phyloP scores from a whole-genome alignment of 2,888 invertebrate species.

The Cheiracanthium punctorium region DNA sequence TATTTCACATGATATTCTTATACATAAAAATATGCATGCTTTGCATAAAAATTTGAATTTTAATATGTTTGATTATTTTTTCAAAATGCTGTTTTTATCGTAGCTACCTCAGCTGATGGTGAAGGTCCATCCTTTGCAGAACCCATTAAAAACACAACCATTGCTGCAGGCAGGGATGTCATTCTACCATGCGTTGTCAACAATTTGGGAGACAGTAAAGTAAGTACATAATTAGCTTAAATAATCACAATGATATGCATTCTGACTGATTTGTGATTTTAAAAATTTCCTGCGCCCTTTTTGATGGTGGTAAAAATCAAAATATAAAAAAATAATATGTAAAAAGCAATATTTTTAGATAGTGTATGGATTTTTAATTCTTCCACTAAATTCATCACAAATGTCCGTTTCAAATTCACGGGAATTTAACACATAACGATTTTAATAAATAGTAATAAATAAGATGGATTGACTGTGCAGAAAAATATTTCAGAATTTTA shows the following conservation, averaged over 20 bases:
- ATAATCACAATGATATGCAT: neutral
- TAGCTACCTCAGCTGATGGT: neutral
- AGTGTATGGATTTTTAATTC: neutral
- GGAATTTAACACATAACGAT: too few relatives aligned
- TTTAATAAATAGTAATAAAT: too few relatives aligned
- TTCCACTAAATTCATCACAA: too few relatives aligned
- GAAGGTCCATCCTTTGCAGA: conserved; percentile 62
- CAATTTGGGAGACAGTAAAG: conserved; percentile 48
- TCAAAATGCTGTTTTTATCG: neutral
- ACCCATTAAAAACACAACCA: conserved; percentile 60
- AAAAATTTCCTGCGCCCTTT: neutral
- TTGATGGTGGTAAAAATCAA: too few relatives aligned
- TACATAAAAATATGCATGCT: too few relatives aligned
- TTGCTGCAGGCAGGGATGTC: conserved; percentile 66
- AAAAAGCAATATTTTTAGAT: neutral
- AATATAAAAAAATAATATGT: neutral
- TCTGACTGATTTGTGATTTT: neutral
- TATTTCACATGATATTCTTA: too few relatives aligned
- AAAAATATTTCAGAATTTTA: too few relatives aligned
- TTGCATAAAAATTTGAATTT: too few relatives aligned
- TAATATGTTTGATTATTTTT: too few relatives aligned
- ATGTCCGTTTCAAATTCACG: too few relatives aligned
- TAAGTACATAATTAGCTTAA: neutral
- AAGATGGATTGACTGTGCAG: too few relatives aligned
- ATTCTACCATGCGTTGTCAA: conserved; percentile 66